phyloP scores from a whole-genome alignment of 2,113 vertebrate species.

The Muntiacus muntjak region DNA sequence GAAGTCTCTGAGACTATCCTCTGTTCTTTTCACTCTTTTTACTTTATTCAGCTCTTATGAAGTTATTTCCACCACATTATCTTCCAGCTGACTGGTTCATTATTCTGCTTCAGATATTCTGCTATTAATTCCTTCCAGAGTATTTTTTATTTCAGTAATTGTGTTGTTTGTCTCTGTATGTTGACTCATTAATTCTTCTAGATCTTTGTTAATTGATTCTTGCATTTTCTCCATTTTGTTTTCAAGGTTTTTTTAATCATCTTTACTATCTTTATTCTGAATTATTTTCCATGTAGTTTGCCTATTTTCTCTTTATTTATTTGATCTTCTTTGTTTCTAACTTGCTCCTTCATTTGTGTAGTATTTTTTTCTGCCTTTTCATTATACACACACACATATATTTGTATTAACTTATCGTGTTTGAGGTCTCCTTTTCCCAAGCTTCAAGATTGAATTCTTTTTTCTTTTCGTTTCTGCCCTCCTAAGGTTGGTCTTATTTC shows the following conservation, averaged over 20 bases:
- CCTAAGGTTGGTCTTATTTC: background rate
- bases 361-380: background rate
- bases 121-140: background rate
- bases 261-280: background rate
- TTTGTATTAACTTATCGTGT: background rate
- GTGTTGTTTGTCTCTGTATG: background rate
- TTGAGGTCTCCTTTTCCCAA: background rate
- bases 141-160: background rate
- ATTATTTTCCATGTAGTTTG: background rate
- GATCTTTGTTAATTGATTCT: background rate
- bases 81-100: background rate
- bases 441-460: background rate
- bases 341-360: background rate
- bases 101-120: background rate
- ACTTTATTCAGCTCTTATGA: background rate
- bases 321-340: background rate
- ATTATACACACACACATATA: background rate
- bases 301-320: background rate
- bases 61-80: background rate
- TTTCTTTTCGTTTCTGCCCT: background rate
- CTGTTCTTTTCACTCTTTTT: background rate
- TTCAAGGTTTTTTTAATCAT: background rate
- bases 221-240: background rate
- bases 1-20: background rate
- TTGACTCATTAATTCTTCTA: background rate